Evolutionary conservation across 2,888 invertebrate genomes (phyloP).

Genomic region (Aplocera efformata): DNA sequence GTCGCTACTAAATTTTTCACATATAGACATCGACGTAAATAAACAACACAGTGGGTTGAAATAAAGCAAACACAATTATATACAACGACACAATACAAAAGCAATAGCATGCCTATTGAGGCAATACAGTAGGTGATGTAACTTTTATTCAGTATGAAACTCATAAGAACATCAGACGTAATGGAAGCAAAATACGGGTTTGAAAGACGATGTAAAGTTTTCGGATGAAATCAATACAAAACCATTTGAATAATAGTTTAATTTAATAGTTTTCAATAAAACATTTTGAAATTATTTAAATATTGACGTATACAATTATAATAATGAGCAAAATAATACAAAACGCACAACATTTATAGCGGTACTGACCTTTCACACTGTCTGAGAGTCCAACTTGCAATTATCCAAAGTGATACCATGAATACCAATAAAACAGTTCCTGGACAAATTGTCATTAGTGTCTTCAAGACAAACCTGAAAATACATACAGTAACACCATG

Average conservation of each 20-base stretch:
- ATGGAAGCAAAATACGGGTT: conserved; percentile 57
- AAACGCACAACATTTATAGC: conserved; percentile 37
- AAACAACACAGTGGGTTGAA: conserved; percentile 63
- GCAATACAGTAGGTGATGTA: conserved; percentile 58
- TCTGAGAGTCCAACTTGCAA: conserved; percentile 98
- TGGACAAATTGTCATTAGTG: conserved; percentile 99
- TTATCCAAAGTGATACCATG: conserved; percentile 99
- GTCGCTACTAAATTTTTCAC: conserved; percentile 54
- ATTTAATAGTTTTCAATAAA: conserved; percentile 1
- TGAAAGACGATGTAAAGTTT: conserved; percentile 15
- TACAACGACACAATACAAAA: conserved; percentile 74
- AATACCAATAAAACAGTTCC: conserved; percentile 98
- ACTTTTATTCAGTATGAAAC: conserved; percentile 43
- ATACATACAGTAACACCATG: conserved; percentile 1
- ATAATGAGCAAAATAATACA: conserved; percentile 34
- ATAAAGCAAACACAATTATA: conserved; percentile 57
- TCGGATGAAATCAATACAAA: too few relatives aligned
- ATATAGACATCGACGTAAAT: conserved; percentile 46
- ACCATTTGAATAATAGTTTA: neutral
- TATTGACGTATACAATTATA: conserved; percentile 28
- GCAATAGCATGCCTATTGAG: conserved; percentile 71
- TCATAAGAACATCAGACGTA: conserved; percentile 45
- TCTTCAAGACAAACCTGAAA: conserved; percentile 94
- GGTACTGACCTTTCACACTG: conserved; percentile 97
- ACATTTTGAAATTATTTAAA: conserved; percentile 11